These are phyloP conservation scores for Macaria liturata DNA, from an alignment of 2,888 invertebrate genomes.

Conservation along the genomic window DNA sequence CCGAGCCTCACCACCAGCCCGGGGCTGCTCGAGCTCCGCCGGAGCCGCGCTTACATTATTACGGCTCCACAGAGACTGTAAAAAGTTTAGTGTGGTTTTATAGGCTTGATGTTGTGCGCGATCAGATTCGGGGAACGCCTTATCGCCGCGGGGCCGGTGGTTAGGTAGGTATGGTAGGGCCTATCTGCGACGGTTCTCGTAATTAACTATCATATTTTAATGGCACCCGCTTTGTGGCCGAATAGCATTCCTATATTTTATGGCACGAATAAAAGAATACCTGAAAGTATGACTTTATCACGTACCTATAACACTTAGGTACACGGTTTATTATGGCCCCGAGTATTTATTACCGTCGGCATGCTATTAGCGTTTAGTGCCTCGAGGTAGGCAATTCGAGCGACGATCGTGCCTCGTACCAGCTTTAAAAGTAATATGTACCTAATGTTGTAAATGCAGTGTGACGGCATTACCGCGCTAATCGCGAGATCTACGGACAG, in stretches of 20 bases:
- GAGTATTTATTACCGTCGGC: slow-evolving; percentile 32
- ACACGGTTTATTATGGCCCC: slow-evolving; percentile 26
- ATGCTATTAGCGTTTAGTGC: slow-evolving; percentile 25
- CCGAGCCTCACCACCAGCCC: too few species aligned
- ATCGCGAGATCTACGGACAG: slow-evolving; percentile 42
- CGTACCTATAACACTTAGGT: slow-evolving; percentile 13
- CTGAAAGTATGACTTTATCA: slow-evolving; percentile 24
- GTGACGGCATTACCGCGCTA: slow-evolving; percentile 20
- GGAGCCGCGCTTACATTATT: slow-evolving; percentile 63
- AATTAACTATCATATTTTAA: slow-evolving; percentile 38
- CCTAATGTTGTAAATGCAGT: slow-evolving; percentile 34
- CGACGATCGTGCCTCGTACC: slow-evolving; percentile 33
- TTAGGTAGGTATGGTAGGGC: background rate
- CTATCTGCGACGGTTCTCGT: slow-evolving; percentile 23
- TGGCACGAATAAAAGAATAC: slow-evolving; percentile 16
- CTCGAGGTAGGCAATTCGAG: slow-evolving; percentile 29
- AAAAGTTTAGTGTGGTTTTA: slow-evolving; percentile 71
- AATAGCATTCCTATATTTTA: slow-evolving; percentile 28
- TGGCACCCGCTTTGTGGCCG: slow-evolving; percentile 17
- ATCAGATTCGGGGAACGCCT: slow-evolving; percentile 46
- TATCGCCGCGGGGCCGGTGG: slow-evolving; percentile 29
- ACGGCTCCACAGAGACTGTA: slow-evolving; percentile 62
- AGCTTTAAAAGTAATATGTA: slow-evolving; percentile 39
- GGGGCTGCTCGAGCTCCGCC: slow-evolving; percentile 15
- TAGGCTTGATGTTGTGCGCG: slow-evolving; percentile 54